Base-by-base conservation (phyloP, 2,888 invertebrate genomes). In the Rhingia rostrata region DNA sequence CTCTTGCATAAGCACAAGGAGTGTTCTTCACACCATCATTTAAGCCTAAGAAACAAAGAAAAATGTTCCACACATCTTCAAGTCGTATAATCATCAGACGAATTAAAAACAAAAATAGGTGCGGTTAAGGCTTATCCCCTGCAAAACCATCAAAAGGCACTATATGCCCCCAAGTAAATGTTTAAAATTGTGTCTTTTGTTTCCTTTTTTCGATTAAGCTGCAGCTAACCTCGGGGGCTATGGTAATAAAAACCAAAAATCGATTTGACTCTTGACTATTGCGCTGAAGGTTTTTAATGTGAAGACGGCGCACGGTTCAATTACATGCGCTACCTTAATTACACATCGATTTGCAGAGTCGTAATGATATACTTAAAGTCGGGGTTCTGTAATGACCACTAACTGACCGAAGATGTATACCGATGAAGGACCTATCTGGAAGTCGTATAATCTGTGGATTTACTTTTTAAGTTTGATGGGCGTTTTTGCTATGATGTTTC, bases 301-400 rank as follows among this genome's bases (percentile, higher is more conserved):
- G 37, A 47, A 22, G 12, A 47, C 37, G 14, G 39, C 30, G 53
- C 7, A 9, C 58, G n/a, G 12, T 72, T 22, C 35, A 43, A 72
- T 61, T 53, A 61, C 35, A 51, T 22, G 61, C 22, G 61, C 61
- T 72, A 72, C 61, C 72, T 72, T 72, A 72, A 72, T 72, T 63
- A 72, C 61, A 72, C 72, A 54, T 45, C 35, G 45, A 53, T 61
- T 72, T 61, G 60, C 51, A 22, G 53, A 53, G 22, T 61, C 51
- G 37, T 69, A 69, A 69, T 56, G 56, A 56, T 37, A 39, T 69
- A 69, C 58, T 69, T 69, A 58, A 60, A 70, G 58, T 58, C 43
- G 14, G 32, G 60, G 14, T 32, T 47, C 22, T 60, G 60, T 22
- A 60, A 60, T 60, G 56, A 58, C 12, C n/a, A 6, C 69, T 10